Evolutionary conservation across 2,113 vertebrate species (phyloP).

Genomic region (Steatornis caripensis): DNA sequence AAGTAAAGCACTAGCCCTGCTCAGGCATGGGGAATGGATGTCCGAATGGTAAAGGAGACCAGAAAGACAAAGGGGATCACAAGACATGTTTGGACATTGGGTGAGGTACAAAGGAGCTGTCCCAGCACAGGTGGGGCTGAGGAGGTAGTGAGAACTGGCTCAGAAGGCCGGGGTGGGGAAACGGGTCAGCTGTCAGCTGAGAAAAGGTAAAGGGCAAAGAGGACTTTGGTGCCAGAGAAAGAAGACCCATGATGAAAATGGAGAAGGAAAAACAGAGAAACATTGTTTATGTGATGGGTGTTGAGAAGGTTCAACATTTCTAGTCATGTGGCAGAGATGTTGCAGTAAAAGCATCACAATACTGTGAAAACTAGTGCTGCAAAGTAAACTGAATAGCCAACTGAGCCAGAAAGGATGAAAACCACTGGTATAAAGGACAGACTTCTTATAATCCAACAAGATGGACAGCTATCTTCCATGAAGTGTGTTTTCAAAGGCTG

Average conservation of each 20-base stretch:
- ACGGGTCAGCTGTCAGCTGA: background rate
- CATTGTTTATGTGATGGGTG: rapidly evolving
- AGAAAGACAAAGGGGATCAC: background rate
- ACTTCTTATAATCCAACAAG: background rate
- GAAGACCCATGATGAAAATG: background rate
- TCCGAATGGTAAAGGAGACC: background rate
- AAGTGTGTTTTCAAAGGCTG: background rate
- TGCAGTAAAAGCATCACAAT: background rate
- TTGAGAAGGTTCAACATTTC: background rate
- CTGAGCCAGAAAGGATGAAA: background rate
- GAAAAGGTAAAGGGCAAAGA: background rate
- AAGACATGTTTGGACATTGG: background rate
- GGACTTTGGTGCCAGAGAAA: background rate
- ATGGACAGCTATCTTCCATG: background rate
- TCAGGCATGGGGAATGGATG: background rate
- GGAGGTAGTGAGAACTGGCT: background rate
- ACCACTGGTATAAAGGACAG: background rate
- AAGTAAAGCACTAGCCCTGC: background rate
- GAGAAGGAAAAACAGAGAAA: background rate
- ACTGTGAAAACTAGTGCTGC: background rate
- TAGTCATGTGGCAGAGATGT: background rate
- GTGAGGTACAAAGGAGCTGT: background rate
- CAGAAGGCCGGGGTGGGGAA: background rate
- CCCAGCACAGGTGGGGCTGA: background rate
- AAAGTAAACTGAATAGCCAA: background rate